Conservation (phyloP, 2,797 vertebrate genomes). For the Aldrovandia affinis region DNA sequence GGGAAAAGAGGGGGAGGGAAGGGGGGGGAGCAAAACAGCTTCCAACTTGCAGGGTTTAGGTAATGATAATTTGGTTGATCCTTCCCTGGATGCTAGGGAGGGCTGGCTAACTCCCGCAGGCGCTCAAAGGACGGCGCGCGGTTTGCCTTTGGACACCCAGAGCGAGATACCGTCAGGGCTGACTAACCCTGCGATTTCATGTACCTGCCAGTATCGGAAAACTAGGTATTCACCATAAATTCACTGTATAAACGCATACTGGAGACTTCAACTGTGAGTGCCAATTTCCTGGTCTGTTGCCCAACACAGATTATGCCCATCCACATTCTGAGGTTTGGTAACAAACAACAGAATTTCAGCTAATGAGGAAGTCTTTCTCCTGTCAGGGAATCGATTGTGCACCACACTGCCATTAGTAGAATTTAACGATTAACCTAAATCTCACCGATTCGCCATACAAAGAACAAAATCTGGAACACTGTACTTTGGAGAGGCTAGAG, state of each 20-base stretch:
- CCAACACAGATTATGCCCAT: neutral
- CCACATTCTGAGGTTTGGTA: neutral
- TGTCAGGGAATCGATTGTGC: neutral
- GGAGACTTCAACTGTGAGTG: neutral
- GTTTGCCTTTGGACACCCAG: neutral
- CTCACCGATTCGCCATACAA: neutral
- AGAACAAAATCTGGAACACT: neutral
- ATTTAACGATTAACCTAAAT: neutral
- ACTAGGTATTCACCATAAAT: too few relatives aligned
- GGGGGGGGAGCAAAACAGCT: slow-evolving; percentile 24
- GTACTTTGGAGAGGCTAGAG: slow-evolving; percentile 8
- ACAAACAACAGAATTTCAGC: neutral
- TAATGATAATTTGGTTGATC: neutral
- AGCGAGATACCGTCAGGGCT: neutral
- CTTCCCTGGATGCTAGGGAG: neutral
- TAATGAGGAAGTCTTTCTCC: neutral
- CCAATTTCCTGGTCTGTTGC: too few relatives aligned
- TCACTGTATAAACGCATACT: neutral
- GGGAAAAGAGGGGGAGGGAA: slow-evolving; percentile 19
- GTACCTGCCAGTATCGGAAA: too few relatives aligned
- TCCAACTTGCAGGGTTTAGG: slow-evolving; percentile 23
- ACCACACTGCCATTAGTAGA: neutral
- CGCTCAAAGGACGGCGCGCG: neutral
- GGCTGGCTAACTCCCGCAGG: neutral
- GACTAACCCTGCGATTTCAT: neutral